Base-by-base conservation (phyloP, 2,797 vertebrate species). In the Ctenochaetus hawaiiensis region DNA sequence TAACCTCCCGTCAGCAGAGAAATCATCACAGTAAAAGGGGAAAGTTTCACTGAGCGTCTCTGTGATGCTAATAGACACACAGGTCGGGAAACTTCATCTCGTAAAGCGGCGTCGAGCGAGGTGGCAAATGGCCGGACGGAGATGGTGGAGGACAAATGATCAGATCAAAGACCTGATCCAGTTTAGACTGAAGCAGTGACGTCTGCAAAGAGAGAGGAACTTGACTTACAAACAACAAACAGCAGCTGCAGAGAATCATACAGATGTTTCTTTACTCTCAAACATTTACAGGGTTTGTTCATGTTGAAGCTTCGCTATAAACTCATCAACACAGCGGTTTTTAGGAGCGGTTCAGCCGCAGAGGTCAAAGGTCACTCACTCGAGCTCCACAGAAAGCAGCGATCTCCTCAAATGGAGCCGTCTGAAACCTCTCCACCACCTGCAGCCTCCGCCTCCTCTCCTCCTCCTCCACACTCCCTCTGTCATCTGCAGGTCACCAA, bases 41-140 rank as follows among this genome's bases (percentile, higher is more conserved):
- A 26, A 26, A 26, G 26, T 26, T 26, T 39, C 6, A 6, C 37
- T 39, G 37, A 39, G 6, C 6, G 37, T 39, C 37, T 39, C 9
- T 10, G 6, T 39, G 37, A 26, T 26, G 26, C 95, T 94, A 98
- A 86, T 97, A 97, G 5, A 97, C 96, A 0, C 96, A 97, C 43
- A 98, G 94, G 78, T 97, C 96, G 0, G 97, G 97, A 62, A 97
- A 97, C 80, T 96, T 97, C 96, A 98, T 97, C 92, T 97, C 96
- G 0, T 97, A 95, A 57, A 97, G 94, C 0, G 97, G 96, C 64
- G 97, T 94, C 2, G 96, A 97, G 64, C 95, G 96, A 58, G 85
- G 95, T 58, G 95, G 95, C 4, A 95, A 94, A 0, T 94, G 95
- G 52, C 96, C 96, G 0, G 96, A 96, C 0, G 97, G 97, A 83